phyloP scores from a whole-genome alignment of 1,140 invertebrate genomes.

The Anagrus nilaparvatae region DNA sequence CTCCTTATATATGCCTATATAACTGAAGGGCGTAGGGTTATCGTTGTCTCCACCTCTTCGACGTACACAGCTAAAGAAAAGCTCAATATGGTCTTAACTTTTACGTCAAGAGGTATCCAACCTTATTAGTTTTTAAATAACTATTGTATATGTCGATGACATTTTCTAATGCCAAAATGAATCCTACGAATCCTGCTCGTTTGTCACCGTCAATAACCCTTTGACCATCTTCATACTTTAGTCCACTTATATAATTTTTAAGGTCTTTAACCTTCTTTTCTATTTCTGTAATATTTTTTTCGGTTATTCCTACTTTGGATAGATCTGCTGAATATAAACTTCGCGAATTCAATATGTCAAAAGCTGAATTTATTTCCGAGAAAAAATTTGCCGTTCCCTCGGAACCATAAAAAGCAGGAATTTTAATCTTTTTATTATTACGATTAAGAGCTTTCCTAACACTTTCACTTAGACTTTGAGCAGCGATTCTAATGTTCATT shows the following conservation, averaged over 20 bases:
- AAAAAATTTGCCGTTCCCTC: constrained; percentile 18
- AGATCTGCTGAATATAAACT: constrained; percentile 15
- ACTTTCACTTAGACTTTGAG: constrained; percentile 17
- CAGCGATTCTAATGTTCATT: constrained; percentile 15
- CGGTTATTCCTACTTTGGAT: neutral
- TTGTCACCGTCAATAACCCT: constrained; percentile 2
- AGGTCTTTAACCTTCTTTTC: constrained; percentile 10
- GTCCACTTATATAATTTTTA: constrained; percentile 14
- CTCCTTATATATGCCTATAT: too few relatives aligned
- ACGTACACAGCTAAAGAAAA: neutral
- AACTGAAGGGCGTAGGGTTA: too few relatives aligned
- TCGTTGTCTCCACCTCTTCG: neutral
- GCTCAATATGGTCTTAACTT: neutral
- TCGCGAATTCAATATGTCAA: constrained; percentile 25
- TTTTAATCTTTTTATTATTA: constrained; percentile 13
- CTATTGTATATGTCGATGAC: constrained; percentile 16
- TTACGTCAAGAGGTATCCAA: constrained; percentile 5
- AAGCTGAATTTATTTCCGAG: constrained; percentile 22
- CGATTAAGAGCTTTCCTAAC: constrained; percentile 18
- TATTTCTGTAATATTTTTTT: constrained; percentile 5
- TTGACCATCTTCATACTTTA: constrained; percentile 9
- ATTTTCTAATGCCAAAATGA: constrained; percentile 18
- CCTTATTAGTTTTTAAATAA: constrained; percentile 19
- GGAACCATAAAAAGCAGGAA: constrained; percentile 16
- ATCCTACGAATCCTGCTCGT: constrained; percentile 25